Evolutionary conservation across 2,888 invertebrate genomes (phyloP), one percentile per base, ranked within the genome.

Genomic region (Salticus scenicus): DNA sequence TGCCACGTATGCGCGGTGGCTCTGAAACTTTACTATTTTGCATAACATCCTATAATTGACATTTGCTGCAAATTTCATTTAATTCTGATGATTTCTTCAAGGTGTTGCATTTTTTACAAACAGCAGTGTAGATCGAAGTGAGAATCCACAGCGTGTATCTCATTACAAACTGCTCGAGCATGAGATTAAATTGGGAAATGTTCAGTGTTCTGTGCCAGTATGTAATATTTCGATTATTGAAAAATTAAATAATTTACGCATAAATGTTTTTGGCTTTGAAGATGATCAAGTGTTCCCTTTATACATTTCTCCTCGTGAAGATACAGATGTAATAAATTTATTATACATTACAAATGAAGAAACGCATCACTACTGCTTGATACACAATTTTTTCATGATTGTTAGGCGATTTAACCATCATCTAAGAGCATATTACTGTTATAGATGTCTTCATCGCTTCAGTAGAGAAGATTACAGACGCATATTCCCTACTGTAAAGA

Each of bases 361-460:
- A 4, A 37, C 37, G 1, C 70, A 70, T 20, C 37, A 70, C 14
- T 70, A 70, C 37, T 37, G 37, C 24, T 28, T 70, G 1, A 27
- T 70, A 5, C n/a, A 41, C 20, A 70, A 24, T 37, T 27, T 20
- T 70, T 24, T 24, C 24, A 0, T 0, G 70, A 27, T 14, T 70
- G 8, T 1, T 70, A 1, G 70, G 17, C n/a, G 24, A 70, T 27
- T 8, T 37, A 0, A 24, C 70, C 70, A 70, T 70, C 4, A 42
- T 20, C 2, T 0, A 1, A 20, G 1, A 12, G 17, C 37, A 1
- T 20, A 33, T n/a, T 2, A 8, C 8, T 75, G 75, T 12, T 27
- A 41, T 5, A 7, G 42, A 14, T 75, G 75, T 27, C 27, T 75
- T 1, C 64, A 75, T 42, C 20, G 75, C 0, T 75, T 75, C n/a